A percentile compares a stretch with the other conserved stretches of the same genome.
phyloP scores from a whole-genome alignment of 2,113 vertebrate species.

The Phainopepla nitens region DNA sequence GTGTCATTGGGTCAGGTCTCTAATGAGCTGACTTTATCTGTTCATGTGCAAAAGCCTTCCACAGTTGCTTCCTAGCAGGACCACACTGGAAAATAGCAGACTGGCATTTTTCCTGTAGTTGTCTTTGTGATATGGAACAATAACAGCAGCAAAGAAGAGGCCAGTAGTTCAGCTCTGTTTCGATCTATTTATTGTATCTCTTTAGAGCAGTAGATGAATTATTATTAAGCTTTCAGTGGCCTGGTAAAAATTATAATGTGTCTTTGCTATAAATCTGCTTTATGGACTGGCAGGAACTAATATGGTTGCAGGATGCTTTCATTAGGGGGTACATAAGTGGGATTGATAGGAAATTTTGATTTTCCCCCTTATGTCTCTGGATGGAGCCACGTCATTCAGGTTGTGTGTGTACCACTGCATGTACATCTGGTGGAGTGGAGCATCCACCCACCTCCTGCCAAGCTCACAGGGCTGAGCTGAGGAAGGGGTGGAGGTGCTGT shows the following conservation, averaged over 20 bases:
- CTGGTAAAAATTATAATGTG: not conserved
- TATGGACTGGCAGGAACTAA: not conserved
- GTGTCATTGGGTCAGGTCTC: conserved; percentile 34
- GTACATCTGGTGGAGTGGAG: not conserved
- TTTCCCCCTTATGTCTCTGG: not conserved
- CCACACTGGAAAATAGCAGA: conserved; percentile 43
- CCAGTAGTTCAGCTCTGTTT: not conserved
- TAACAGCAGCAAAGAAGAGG: not conserved
- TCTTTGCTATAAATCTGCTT: not conserved
- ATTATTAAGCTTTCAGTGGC: not conserved
- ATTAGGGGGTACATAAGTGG: not conserved
- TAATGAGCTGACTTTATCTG: conserved; percentile 40
- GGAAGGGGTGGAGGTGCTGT: not conserved
- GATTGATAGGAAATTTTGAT: not conserved
- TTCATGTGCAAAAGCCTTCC: not conserved
- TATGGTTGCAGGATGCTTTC: not conserved
- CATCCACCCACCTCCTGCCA: not conserved
- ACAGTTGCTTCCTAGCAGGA: conserved; percentile 67
- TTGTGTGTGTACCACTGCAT: fast-evolving
- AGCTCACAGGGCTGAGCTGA: not conserved
- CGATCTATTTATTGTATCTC: conserved; percentile 12
- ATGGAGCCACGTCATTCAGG: not conserved
- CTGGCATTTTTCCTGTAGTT: conserved; percentile 42
- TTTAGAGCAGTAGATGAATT: not conserved
- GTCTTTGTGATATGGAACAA: conserved; percentile 21